These are phyloP conservation scores for Trichomalopsis sarcophagae DNA, from an alignment of 1,140 invertebrate species.

Conservation along the genomic window DNA sequence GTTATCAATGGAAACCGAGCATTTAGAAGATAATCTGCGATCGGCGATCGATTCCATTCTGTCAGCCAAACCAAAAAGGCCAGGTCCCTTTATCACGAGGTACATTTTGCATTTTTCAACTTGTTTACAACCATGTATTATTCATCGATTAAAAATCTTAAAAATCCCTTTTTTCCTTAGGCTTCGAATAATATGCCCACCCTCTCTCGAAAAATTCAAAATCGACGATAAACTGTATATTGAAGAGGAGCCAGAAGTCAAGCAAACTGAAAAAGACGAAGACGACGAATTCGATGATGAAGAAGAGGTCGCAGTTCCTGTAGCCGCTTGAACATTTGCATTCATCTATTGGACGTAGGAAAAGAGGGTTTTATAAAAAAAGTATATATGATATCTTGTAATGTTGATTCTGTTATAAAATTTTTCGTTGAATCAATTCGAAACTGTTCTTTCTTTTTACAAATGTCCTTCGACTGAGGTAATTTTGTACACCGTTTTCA, in stretches of 20 bases:
- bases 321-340: neutral
- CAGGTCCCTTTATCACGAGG: constrained; percentile 82
- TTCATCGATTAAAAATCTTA: constrained; percentile 40
- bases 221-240: constrained; percentile 80
- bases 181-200: constrained; percentile 72
- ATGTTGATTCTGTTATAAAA: constrained; percentile 8
- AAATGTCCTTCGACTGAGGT: neutral
- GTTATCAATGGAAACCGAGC: constrained; percentile 82
- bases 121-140: constrained; percentile 27
- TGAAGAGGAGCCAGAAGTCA: constrained; percentile 5
- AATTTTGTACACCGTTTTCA: neutral
- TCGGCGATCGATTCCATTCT: constrained; percentile 80
- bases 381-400: neutral
- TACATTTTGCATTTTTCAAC: constrained; percentile 58
- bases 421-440: neutral
- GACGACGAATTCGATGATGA: constrained; percentile 42
- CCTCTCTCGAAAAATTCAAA: constrained; percentile 80
- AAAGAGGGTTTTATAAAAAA: neutral
- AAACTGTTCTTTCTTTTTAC: neutral
- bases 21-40: constrained; percentile 84
- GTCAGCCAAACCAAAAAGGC: constrained; percentile 77
- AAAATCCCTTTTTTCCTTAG: constrained; percentile 53
- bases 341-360: neutral
- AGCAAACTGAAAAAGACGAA: constrained; percentile 34
- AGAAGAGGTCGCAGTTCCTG: constrained; percentile 42